Percentiles rank a stretch among this genome's conserved stretches.
phyloP scores from a whole-genome alignment of 2,797 vertebrate species.

The Mallotus villosus region DNA sequence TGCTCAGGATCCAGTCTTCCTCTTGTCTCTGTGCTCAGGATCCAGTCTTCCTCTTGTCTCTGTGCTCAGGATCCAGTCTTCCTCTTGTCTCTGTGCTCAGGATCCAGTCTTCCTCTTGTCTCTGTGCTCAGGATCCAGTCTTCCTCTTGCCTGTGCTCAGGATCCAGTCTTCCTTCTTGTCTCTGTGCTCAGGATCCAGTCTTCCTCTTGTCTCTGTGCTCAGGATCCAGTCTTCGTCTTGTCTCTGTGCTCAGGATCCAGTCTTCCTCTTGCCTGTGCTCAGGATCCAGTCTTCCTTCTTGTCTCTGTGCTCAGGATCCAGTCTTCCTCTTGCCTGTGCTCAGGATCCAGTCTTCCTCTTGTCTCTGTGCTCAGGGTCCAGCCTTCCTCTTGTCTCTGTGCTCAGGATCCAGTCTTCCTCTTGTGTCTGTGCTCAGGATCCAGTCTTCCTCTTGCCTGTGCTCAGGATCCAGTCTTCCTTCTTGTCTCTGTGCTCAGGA shows the following conservation, averaged over 20 bases:
- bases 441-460: constrained; percentile 55
- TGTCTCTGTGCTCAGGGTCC: constrained; percentile 52
- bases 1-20: constrained; percentile 52
- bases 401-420: constrained; percentile 48
- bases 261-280: constrained; percentile 59
- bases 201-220: constrained; percentile 60
- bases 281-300: constrained; percentile 49
- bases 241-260: constrained; percentile 51
- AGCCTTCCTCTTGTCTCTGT: constrained; percentile 59
- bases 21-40: constrained; percentile 54
- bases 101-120: constrained; percentile 55
- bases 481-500: constrained; percentile 54
- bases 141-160: constrained; percentile 56
- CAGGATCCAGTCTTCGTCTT: constrained; percentile 51
- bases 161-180: constrained; percentile 55
- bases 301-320: constrained; percentile 53
- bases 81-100: constrained; percentile 54
- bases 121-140: constrained; percentile 48
- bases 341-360: constrained; percentile 49
- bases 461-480: constrained; percentile 50
- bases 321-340: constrained; percentile 58
- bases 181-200: constrained; percentile 50
- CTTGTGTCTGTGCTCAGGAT: constrained; percentile 55
- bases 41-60: constrained; percentile 55
- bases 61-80: constrained; percentile 53